Percentiles rank a stretch among this genome's conserved stretches.
Conservation (phyloP, 92 coral and sea anemone genomes). For the Epizoanthus illoricatus region DNA sequence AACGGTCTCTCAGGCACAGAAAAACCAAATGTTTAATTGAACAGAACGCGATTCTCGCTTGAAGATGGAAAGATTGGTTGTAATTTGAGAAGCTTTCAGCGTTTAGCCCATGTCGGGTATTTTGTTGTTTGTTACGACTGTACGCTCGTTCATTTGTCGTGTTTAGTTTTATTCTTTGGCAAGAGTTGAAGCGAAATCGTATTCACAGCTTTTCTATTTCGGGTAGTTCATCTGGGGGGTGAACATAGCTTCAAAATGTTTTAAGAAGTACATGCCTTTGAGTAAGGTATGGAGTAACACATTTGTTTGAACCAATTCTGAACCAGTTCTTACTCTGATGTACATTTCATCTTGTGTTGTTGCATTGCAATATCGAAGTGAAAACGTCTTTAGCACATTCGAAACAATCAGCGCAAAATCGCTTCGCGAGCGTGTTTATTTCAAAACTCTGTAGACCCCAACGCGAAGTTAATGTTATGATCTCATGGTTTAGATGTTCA, state of each 20-base stretch:
- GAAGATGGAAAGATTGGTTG: slow-evolving; percentile 24
- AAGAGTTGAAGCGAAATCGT: slow-evolving; percentile 19
- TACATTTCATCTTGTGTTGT: not conserved
- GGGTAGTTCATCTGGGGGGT: slow-evolving; percentile 18
- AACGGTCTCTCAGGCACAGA: slow-evolving; percentile 32
- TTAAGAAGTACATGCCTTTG: slow-evolving; percentile 22
- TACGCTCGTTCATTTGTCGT: not conserved
- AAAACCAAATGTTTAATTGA: slow-evolving; percentile 33
- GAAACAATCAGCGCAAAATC: not conserved
- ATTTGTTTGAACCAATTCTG: no score
- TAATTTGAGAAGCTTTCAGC: slow-evolving; percentile 39
- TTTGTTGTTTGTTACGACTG: slow-evolving; percentile 5
- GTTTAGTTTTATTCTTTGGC: not conserved
- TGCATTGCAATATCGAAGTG: slow-evolving; percentile 12
- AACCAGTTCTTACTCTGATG: not conserved
- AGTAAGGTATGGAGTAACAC: not conserved
- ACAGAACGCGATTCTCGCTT: slow-evolving; percentile 38
- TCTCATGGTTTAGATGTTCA: slow-evolving; percentile 38
- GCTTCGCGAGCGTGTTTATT: not conserved
- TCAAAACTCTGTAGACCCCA: slow-evolving; percentile 20
- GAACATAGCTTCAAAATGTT: not conserved
- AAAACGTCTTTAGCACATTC: not conserved
- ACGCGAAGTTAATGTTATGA: slow-evolving; percentile 28
- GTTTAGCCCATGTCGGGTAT: slow-evolving; percentile 17
- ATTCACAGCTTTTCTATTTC: slow-evolving; percentile 5